Base-by-base conservation (phyloP, 2,113 vertebrate species). In the Podiceps cristatus region DNA sequence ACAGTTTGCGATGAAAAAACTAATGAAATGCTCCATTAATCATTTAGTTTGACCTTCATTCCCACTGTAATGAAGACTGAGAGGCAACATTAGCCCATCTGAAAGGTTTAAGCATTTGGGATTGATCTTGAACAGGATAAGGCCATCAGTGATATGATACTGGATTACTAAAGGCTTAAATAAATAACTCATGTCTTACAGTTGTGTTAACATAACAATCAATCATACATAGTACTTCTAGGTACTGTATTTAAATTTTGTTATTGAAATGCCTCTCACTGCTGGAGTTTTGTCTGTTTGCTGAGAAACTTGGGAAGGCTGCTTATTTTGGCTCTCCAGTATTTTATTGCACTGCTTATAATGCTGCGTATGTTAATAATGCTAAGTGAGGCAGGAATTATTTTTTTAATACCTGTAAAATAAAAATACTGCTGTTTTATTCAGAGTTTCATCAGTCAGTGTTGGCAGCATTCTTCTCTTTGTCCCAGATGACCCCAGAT, bases 1-100 rank as follows among this genome's bases (percentile, higher is more conserved):
- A 88, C 59, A 62, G 42, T 96, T 79, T 85, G 78, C 0, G 0
- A 45, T 96, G 76, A 73, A 94, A 93, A 87, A 93, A 89, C 28
- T 67, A 77, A 88, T 73, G 66, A 91, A 97, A 93, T 91, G 91
- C 81, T 91, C 74, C 81, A 88, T 94, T 96, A 93, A 95, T 96
- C 84, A 74, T 95, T 89, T 80, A 58, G 67, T 79, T 88, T 94
- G 80, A 67, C 86, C 81, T 90, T 95, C 71, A 20, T 94, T 94
- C 81, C 29, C 15, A 23, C 22, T 85, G 63, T 86, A 93, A 44
- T 94, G 74, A 96, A 96, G 91, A 91, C 84, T 74, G 95, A 94
- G 96, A 55, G 59, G 62, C 71, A 91, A 10, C 53, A 72, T 94
- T 91, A 88, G 58, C 63, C 35, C 45, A 29, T 64, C 71, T 93